These are phyloP conservation scores for Sylvilagus floridanus DNA, from an alignment of 2,797 vertebrate species.

Conservation along the genomic window DNA sequence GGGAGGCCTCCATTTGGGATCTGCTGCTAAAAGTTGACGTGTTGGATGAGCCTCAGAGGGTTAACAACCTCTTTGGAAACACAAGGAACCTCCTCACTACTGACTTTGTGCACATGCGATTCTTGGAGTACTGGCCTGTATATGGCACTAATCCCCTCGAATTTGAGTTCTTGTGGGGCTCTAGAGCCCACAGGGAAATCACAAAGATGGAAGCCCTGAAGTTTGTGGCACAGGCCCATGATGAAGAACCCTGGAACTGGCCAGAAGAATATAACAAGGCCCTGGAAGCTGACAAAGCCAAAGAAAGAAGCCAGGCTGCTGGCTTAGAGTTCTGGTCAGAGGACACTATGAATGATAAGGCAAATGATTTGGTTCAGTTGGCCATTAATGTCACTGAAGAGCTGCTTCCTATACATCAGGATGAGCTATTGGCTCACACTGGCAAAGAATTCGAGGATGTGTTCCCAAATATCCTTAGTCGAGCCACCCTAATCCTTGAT, in stretches of 20 bases:
- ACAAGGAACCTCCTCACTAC: constrained; percentile 67
- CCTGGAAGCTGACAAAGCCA: constrained; percentile 71
- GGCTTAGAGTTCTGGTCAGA: constrained; percentile 78
- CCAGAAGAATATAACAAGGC: constrained; percentile 72
- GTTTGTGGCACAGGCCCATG: constrained; percentile 71
- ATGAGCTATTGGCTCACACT: constrained; percentile 75
- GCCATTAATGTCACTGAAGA: constrained; percentile 75
- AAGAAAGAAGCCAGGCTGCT: constrained; percentile 76
- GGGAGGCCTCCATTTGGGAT: constrained; percentile 71
- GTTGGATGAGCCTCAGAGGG: constrained; percentile 63
- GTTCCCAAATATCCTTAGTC: constrained; percentile 74
- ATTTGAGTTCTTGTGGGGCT: constrained; percentile 76
- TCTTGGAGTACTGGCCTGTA: constrained; percentile 76
- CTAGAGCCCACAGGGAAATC: constrained; percentile 73
- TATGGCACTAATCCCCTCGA: constrained; percentile 73
- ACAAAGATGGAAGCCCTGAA: constrained; percentile 74
- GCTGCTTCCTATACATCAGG: constrained; percentile 73
- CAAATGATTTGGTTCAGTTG: constrained; percentile 76
- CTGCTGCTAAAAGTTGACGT: constrained; percentile 68
- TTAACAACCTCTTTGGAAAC: constrained; percentile 62
- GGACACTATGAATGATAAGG: constrained; percentile 75
- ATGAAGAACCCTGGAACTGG: constrained; percentile 75
- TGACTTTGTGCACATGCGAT: constrained; percentile 72
- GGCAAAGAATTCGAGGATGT: constrained; percentile 75
- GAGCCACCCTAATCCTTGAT: constrained; percentile 74